phyloP scores from a whole-genome alignment of 1,140 invertebrate genomes.

The Micrasema minimum region DNA sequence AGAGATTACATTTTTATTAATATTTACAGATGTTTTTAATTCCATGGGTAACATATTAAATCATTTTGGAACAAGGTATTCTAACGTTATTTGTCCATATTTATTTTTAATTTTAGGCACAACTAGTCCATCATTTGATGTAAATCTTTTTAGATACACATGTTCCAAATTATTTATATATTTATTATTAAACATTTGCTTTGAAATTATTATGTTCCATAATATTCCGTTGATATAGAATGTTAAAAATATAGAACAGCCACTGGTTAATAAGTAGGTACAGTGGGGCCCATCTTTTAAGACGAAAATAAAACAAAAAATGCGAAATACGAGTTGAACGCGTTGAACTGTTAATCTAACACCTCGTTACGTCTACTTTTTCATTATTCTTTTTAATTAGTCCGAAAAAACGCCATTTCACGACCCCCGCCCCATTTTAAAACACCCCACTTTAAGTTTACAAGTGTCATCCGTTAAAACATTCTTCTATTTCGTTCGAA shows the following conservation, averaged over 20 bases:
- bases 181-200: too few relatives aligned
- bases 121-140: too few relatives aligned
- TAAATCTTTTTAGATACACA: too few relatives aligned
- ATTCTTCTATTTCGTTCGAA: conserved; percentile 20
- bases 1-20: too few relatives aligned
- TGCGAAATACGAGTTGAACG: conserved; percentile 27
- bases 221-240: too few relatives aligned
- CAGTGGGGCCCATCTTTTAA: neutral
- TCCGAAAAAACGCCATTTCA: conserved; percentile 43
- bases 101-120: too few relatives aligned
- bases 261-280: neutral
- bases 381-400: conserved; percentile 51
- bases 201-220: too few relatives aligned
- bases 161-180: too few relatives aligned
- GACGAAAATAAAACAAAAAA: conserved; percentile 13
- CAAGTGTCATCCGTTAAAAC: conserved; percentile 31
- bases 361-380: conserved; percentile 46
- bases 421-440: neutral
- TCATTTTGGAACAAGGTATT: too few relatives aligned
- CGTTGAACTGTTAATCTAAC: conserved; percentile 50
- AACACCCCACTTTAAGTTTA: conserved; percentile 7
- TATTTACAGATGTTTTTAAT: too few relatives aligned
- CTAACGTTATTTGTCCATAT: too few relatives aligned
- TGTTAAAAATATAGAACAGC: neutral
- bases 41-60: too few relatives aligned